Percentiles rank a stretch among this genome's conserved stretches.
phyloP scores from a whole-genome alignment of 2,113 vertebrate species.

The Entelurus aequoreus region DNA sequence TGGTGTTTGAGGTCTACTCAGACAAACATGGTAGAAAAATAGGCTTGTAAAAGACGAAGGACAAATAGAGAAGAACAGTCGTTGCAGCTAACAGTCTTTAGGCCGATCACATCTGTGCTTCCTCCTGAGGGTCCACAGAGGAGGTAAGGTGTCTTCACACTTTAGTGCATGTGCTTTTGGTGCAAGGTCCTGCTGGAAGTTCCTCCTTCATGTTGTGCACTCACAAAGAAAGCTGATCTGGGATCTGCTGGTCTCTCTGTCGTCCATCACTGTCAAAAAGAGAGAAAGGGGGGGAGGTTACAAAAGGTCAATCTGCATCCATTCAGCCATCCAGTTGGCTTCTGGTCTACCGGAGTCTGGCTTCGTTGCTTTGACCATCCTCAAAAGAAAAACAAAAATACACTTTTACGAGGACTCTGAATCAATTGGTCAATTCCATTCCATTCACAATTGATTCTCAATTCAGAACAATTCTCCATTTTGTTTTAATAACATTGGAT shows the following conservation, averaged over 20 bases:
- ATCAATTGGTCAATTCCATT: too few relatives aligned
- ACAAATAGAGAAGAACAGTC: constrained; percentile 64
- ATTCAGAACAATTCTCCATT: too few relatives aligned
- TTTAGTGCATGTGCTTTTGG: constrained; percentile 28
- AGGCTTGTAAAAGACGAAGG: constrained; percentile 43
- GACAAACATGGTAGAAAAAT: constrained; percentile 52
- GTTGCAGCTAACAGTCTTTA: constrained; percentile 68
- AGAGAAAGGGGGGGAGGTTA: constrained; percentile 30
- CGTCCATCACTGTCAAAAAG: constrained; percentile 58
- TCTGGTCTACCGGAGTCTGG: too few relatives aligned
- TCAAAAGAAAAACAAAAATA: not conserved
- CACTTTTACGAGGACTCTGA: too few relatives aligned
- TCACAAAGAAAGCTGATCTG: constrained; percentile 42
- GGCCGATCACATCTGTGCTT: constrained; percentile 43
- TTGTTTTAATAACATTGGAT: too few relatives aligned
- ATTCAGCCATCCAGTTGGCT: not conserved
- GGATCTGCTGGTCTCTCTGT: constrained; percentile 33
- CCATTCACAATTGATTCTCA: too few relatives aligned
- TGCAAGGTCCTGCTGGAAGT: constrained; percentile 40
- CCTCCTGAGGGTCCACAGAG: not conserved
- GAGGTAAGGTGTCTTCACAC: constrained; percentile 22
- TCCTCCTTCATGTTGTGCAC: constrained; percentile 67
- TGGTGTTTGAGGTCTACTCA: constrained; percentile 24
- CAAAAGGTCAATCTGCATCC: not conserved
- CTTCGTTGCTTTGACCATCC: not conserved